Base-by-base conservation (phyloP, 2,888 invertebrate species). In the Drosophila mettleri region DNA sequence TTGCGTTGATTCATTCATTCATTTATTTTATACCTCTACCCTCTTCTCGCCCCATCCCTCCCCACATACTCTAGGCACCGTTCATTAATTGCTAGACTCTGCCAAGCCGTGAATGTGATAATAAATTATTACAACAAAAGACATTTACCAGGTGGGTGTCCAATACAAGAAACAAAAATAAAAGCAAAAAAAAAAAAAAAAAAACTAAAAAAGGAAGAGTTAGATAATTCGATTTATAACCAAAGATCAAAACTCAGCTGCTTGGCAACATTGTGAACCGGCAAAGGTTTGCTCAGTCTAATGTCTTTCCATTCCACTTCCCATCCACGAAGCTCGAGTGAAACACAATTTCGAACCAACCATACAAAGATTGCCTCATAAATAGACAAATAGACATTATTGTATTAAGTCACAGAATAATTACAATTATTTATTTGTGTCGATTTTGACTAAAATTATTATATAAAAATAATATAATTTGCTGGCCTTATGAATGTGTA, bases 71-170 rank as follows among this genome's bases (percentile, higher is more conserved):
- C 49, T 64, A 70, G 67, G 69, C 79, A 70, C 86, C 64, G 71
- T 79, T 76, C 78, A 71, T 88, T 82, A 82, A 88, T 83, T 83
- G 86, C 87, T 63, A 49, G 74, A 64, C 46, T 55, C 65, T 59
- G 85, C 63, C 60, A 78, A 84, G 88, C 74, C 76, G 72, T 78
- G 71, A 88, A 89, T 82, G 86, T 80, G 86, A 79, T 89, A 85
- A 89, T 85, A 89, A 85, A 85, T 85, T 85, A 88, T 86, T 89
- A 88, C 82, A 71, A 69, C 69, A 64, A 71, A 83, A 76, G 70
- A 68, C 87, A 67, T 73, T 76, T 59, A 55, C 48, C 60, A 51
- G 74, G 83, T 83, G 78, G 87, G 83, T 89, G 83, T 74, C 27
- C 64, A 79, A 61, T 74, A 61, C 81, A 67, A 31, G 41, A 51